Base-by-base conservation (phyloP, 2,113 vertebrate genomes). In the Triplophysa tibetana region DNA sequence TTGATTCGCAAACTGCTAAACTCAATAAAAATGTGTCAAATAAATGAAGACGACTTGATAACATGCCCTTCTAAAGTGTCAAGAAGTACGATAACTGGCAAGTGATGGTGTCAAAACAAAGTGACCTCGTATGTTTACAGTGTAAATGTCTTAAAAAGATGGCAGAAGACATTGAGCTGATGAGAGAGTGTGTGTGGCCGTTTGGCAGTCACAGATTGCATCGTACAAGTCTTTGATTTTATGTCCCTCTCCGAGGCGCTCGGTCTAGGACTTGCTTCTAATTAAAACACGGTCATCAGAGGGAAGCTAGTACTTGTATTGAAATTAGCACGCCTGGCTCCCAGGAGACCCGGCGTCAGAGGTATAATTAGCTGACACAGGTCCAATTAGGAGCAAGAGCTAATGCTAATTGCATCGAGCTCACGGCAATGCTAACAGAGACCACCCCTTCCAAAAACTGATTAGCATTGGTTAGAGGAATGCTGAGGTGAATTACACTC, bases 251-350 rank as follows among this genome's bases (percentile, higher is more conserved):
- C 66, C 21, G 3, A 52, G 73, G 66, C 45, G 12, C n/a, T 70
- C 56, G 2, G 80, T 54, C 58, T 62, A 63, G 62, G 50, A 75
- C 79, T 81, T 21, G 56, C 56, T 79, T 79, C 77, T 70, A 79
- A 84, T 84, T 84, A 84, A 84, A 84, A 73, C 52, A 73, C 26
- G 52, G 65, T 41, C 26, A 58, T 75, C 72, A 73, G 68, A 73
- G 79, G 54, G 43, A 79, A 74, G 78, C 72, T 50, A 60, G 78
- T 63, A 48, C 68, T 84, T 81, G 68, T 77, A 81, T 84, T 84
- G 68, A 84, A 81, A 84, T 81, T 58, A 81, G 75, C 75, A 78
- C 64, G 56, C 17, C 23, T 64, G 75, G 69, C 76, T 84, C 80
- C 79, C 75, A 29, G 75, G 62, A 81, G 69, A 69, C 43, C 56